Base-by-base conservation (phyloP, 2,797 vertebrate species). In the Acanthis flammea region DNA sequence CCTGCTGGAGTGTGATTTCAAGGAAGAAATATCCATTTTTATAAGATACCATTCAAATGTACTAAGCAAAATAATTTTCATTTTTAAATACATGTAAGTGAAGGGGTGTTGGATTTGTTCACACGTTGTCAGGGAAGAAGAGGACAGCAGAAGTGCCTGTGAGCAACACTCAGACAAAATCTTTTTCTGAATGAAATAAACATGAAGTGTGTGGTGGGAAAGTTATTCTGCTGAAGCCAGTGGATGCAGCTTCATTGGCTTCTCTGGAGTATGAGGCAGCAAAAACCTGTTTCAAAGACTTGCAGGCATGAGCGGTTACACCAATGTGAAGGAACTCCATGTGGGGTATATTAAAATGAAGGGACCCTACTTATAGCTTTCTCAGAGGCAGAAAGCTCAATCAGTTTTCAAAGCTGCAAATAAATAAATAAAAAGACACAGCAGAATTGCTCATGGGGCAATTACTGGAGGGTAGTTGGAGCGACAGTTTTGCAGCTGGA, bases 341-440 rank as follows among this genome's bases (percentile, higher is more conserved):
- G 31, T 16, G 42, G 65, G 35, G 24, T 48, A 68, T 44, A 87
- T n/a, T 61, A 72, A 89, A 78, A 37, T 42, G 48, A 90, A 85
- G 27, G 42, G 66, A 77, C 14, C 0, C 1, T 25, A 58, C 58
- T 55, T 48, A 60, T 1, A 73, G 47, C n/a, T 80, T 94, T 72
- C 72, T 94, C 76, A 44, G 66, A 88, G 33, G 44, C 54, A 73
- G 78, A 67, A 83, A 86, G 35, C 54, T 86, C 78, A 18, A 77
- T 30, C 57, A 58, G n/a, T 82, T 92, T 87, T 83, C 71, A 65
- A 89, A 92, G 79, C 13, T 63, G 41, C 41, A 88, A 94, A 94
- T 53, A 91, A 89, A 74, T 87, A 80, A 95, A 45, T 78, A 84
- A 92, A 90, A 93, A 92, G 61, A 72, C 53, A 68, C 7, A 57